Evolutionary conservation across 2,888 invertebrate genomes (phyloP).

Genomic region (Ecdyonurus torrentis): DNA sequence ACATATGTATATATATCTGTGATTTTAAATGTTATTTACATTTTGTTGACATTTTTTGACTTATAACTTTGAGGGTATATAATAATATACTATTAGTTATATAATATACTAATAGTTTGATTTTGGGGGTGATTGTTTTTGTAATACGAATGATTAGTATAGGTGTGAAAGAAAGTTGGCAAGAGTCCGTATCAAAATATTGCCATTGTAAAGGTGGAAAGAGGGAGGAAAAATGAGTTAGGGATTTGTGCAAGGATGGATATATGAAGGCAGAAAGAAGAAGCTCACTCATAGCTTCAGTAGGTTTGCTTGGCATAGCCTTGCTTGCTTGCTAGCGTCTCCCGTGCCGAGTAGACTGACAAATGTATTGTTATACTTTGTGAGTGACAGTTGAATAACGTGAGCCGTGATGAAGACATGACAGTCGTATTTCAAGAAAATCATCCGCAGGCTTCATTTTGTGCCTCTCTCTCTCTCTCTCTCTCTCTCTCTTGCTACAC

Average conservation of each 20-base stretch:
- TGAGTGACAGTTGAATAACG: slow-evolving; percentile 4
- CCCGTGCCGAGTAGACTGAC: background rate
- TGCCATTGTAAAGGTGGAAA: background rate
- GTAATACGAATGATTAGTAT: too few species aligned
- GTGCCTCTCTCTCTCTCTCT: slow-evolving; percentile 14
- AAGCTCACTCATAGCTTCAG: background rate
- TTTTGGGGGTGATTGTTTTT: too few species aligned
- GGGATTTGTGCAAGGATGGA: background rate
- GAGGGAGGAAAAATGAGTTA: background rate
- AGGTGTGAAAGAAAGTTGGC: too few species aligned
- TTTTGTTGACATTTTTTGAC: too few species aligned
- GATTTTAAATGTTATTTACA: too few species aligned
- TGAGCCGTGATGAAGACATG: slow-evolving; percentile 3
- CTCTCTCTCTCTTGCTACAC: slow-evolving; percentile 17
- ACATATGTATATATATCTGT: too few species aligned
- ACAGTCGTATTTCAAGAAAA: slow-evolving; percentile 4
- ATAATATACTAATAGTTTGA: too few species aligned
- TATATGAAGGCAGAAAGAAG: background rate
- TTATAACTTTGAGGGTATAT: too few species aligned
- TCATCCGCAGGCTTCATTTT: background rate
- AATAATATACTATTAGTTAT: too few species aligned
- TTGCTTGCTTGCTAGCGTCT: background rate
- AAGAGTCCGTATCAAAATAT: too few species aligned
- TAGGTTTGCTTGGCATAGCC: background rate
- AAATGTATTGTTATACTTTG: slow-evolving; percentile 4